Percentiles rank a stretch among this genome's conserved stretches.
Evolutionary conservation across 2,113 vertebrate species (phyloP).

Genomic region (Himantopus leucocephalus): DNA sequence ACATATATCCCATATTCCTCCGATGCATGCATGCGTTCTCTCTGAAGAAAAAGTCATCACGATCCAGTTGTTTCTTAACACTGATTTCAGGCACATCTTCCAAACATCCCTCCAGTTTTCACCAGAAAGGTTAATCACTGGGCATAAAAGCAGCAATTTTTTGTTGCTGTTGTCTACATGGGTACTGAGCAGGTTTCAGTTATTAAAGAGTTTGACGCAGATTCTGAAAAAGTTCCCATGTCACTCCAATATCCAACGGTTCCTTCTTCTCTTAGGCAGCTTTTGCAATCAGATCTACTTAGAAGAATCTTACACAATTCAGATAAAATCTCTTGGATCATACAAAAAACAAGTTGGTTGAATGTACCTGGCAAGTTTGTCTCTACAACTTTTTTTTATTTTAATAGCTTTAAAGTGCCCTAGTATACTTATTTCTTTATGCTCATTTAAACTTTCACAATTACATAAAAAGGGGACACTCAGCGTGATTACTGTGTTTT

Average conservation of each 20-base stretch:
- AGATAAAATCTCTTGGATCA: conserved; percentile 65
- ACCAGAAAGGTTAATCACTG: not conserved
- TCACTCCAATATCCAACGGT: conserved; percentile 39
- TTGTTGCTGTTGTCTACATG: conserved; percentile 42
- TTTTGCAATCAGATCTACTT: conserved; percentile 57
- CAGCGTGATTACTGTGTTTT: conserved; percentile 59
- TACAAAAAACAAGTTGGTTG: conserved; percentile 56
- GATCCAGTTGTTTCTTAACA: conserved; percentile 69
- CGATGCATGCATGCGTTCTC: conserved; percentile 48
- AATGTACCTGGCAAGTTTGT: conserved; percentile 56
- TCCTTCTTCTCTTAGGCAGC: conserved; percentile 66
- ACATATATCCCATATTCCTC: conserved; percentile 47
- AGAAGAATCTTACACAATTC: conserved; percentile 52
- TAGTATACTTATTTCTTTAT: conserved; percentile 61
- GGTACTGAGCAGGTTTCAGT: conserved; percentile 53
- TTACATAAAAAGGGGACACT: conserved; percentile 71
- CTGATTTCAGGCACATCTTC: conserved; percentile 75
- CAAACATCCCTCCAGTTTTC: conserved; percentile 60
- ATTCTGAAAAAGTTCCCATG: conserved; percentile 38
- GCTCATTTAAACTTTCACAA: conserved; percentile 62
- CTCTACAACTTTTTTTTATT: conserved; percentile 38
- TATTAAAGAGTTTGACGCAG: conserved; percentile 50
- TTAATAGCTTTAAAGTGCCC: conserved; percentile 66
- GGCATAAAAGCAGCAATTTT: conserved; percentile 42
- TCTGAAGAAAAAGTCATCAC: conserved; percentile 49